phyloP scores from a whole-genome alignment of 2,113 vertebrate genomes.

The Myiozetetes cayanensis region DNA sequence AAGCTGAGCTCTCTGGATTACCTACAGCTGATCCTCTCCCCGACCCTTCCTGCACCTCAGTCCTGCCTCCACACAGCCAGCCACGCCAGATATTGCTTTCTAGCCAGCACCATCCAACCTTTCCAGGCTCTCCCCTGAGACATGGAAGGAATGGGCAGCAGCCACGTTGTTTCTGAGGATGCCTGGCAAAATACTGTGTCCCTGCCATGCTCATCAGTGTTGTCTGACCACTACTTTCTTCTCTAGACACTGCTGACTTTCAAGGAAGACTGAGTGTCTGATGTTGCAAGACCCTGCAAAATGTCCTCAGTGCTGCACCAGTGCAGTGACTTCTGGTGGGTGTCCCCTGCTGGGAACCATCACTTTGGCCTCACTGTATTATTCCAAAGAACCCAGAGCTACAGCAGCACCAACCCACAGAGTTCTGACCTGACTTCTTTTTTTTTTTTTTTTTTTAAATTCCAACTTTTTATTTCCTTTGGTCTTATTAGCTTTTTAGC shows the following conservation, averaged over 20 bases:
- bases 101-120: fast-evolving
- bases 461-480: not conserved
- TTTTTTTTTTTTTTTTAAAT: not conserved
- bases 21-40: not conserved
- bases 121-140: not conserved
- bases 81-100: not conserved
- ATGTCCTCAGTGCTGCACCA: not conserved
- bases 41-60: fast-evolving
- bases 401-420: fast-evolving
- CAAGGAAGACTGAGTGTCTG: not conserved
- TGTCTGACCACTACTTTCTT: not conserved
- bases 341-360: fast-evolving
- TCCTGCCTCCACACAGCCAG: not conserved
- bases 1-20: not conserved
- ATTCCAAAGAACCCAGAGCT: not conserved
- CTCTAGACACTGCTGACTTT: not conserved
- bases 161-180: not conserved
- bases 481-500: not conserved
- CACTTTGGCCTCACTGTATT: not conserved
- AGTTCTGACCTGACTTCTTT: not conserved
- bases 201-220: fast-evolving
- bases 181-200: not conserved
- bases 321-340: not conserved
- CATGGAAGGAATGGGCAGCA: not conserved
- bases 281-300: not conserved